phyloP scores from a whole-genome alignment of 2,888 invertebrate species.

The Cylindroiulus punctatus region DNA sequence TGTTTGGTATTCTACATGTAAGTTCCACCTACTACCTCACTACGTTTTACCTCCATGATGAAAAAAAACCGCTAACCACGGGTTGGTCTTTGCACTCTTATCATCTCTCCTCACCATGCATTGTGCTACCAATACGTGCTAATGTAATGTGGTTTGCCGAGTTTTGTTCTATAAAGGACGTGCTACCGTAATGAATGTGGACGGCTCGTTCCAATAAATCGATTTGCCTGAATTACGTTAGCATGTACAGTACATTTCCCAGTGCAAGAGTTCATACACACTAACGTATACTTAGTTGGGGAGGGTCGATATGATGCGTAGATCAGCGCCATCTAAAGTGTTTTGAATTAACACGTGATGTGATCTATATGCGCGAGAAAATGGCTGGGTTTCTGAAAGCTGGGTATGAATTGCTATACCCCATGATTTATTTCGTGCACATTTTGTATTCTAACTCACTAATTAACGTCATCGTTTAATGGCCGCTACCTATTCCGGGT shows the following conservation, averaged over 20 bases:
- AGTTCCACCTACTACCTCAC: slow-evolving; percentile 13
- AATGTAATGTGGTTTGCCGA: neutral
- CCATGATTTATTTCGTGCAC: neutral
- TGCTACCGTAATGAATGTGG: slow-evolving; percentile 4
- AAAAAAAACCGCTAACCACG: neutral
- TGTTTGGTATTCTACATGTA: neutral
- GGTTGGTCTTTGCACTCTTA: neutral
- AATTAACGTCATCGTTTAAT: neutral
- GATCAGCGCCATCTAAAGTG: neutral
- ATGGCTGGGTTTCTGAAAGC: neutral
- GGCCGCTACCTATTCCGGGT: neutral
- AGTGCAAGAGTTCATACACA: slow-evolving; percentile 43
- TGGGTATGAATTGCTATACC: neutral
- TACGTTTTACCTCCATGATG: slow-evolving; percentile 15
- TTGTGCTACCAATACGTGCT: neutral
- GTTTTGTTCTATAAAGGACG: neutral
- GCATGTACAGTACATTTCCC: neutral
- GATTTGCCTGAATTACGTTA: neutral
- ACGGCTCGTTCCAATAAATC: neutral
- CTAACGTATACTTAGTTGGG: slow-evolving; percentile 33
- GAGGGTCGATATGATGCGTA: neutral
- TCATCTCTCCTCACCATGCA: neutral
- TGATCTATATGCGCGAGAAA: no score
- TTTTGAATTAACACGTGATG: neutral
- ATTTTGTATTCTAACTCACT: neutral